Percentiles rank a stretch among this genome's conserved stretches.
Conservation (phyloP, 2,888 invertebrate species). For the Idaea aversata region DNA sequence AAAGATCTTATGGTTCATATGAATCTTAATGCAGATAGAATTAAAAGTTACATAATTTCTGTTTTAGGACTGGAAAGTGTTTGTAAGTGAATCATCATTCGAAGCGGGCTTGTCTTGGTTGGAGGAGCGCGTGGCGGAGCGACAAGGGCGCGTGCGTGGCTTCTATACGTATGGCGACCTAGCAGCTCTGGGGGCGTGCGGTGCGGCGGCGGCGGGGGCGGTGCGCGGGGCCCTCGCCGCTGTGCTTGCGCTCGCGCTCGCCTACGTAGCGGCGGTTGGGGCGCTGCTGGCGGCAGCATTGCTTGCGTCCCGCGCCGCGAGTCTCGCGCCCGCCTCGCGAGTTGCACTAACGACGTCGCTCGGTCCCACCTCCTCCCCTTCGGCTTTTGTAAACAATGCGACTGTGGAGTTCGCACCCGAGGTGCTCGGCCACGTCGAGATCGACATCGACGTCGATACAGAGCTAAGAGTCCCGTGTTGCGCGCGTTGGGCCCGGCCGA, state of each 20-base stretch:
- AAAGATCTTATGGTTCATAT: background rate
- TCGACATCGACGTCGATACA: slow-evolving; percentile 16
- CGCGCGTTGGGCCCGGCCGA: slow-evolving; percentile 45
- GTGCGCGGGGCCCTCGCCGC: slow-evolving; percentile 29
- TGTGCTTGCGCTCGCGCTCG: slow-evolving; percentile 33
- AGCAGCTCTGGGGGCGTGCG: slow-evolving; percentile 74
- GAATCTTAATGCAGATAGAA: background rate
- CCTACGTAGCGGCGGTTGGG: slow-evolving; percentile 28
- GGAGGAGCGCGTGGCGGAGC: slow-evolving; percentile 86
- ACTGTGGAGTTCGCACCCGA: slow-evolving; percentile 30
- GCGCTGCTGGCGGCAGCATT: slow-evolving; percentile 32
- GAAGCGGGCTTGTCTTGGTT: slow-evolving; percentile 85
- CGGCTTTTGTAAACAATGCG: slow-evolving; percentile 29
- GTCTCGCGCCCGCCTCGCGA: slow-evolving; percentile 30
- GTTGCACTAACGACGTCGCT: slow-evolving; percentile 14
- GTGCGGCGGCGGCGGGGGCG: slow-evolving; percentile 47
- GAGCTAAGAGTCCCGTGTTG: slow-evolving; percentile 46
- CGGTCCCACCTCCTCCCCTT: slow-evolving; percentile 17
- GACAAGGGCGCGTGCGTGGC: slow-evolving; percentile 86
- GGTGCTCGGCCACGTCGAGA: slow-evolving; percentile 11
- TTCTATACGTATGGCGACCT: slow-evolving; percentile 93
- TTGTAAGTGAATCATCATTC: slow-evolving; percentile 88
- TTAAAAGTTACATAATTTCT: slow-evolving; percentile 2
- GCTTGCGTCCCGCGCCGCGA: slow-evolving; percentile 39
- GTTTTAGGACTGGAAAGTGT: slow-evolving; percentile 91